Percentiles rank a stretch among this genome's conserved stretches.
These are phyloP conservation scores for Luperina testacea DNA, from an alignment of 2,888 invertebrate genomes.

Conservation along the genomic window DNA sequence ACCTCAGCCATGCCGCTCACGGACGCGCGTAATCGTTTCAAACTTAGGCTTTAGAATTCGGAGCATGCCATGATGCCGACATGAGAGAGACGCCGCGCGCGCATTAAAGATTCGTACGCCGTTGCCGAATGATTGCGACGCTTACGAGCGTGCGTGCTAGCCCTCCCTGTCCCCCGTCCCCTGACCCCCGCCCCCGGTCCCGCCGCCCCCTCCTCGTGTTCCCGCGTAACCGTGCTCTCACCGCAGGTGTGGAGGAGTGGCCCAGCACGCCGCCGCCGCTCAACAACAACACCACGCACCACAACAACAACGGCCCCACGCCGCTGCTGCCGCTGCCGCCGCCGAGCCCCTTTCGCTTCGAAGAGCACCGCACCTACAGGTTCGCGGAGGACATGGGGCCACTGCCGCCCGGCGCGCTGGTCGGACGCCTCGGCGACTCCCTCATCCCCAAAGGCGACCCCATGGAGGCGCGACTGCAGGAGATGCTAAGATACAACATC, in stretches of 20 bases:
- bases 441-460: slow-evolving; percentile 97
- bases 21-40: slow-evolving; percentile 84
- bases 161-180: slow-evolving; percentile 65
- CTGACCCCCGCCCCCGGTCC: slow-evolving; percentile 70
- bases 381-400: slow-evolving; percentile 95
- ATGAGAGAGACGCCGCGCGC: slow-evolving; percentile 79
- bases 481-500: slow-evolving; percentile 98
- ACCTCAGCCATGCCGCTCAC: slow-evolving; percentile 82
- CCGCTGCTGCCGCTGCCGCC: slow-evolving; percentile 88
- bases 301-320: slow-evolving; percentile 89
- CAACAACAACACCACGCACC: slow-evolving; percentile 90
- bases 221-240: slow-evolving; percentile 90
- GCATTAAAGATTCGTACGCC: slow-evolving; percentile 76
- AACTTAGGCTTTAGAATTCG: slow-evolving; percentile 77
- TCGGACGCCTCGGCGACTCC: slow-evolving; percentile 96
- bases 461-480: slow-evolving; percentile 97
- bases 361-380: slow-evolving; percentile 94
- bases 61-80: slow-evolving; percentile 72
- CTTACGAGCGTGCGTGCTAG: slow-evolving; percentile 78
- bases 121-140: slow-evolving; percentile 76
- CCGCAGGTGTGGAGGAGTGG: slow-evolving; percentile 89
- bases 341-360: slow-evolving; percentile 93
- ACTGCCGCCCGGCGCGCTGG: slow-evolving; percentile 94
- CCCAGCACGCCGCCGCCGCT: slow-evolving; percentile 88
- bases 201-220: slow-evolving; percentile 93